These are phyloP conservation scores for Phyllopteryx taeniolatus DNA, from an alignment of 2,113 vertebrate genomes.

Conservation along the genomic window DNA sequence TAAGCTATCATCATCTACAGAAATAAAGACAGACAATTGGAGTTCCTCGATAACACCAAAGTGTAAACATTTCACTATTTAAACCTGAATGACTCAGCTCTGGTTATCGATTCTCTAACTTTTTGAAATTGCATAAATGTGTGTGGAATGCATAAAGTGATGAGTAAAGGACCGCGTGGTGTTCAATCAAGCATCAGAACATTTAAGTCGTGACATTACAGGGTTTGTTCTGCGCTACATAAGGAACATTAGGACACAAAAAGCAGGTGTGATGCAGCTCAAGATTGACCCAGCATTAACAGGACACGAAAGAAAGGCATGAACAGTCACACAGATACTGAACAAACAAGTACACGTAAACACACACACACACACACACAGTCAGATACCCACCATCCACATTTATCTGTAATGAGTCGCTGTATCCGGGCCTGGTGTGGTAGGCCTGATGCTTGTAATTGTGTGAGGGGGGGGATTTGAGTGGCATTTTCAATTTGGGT, in stretches of 20 bases:
- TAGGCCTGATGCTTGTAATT: constrained; percentile 74
- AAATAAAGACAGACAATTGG: not conserved
- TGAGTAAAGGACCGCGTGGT: constrained; percentile 41
- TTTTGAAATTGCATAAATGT: not conserved
- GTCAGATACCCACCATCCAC: constrained; percentile 72
- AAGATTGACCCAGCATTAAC: constrained; percentile 49
- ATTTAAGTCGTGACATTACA: not conserved
- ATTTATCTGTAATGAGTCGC: constrained; percentile 79
- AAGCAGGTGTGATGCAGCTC: not conserved
- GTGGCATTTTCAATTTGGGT: constrained; percentile 78
- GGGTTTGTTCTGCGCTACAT: not conserved
- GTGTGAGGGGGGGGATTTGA: constrained; percentile 75
- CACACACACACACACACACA: constrained; percentile 29
- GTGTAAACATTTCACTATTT: not conserved
- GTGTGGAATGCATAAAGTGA: constrained; percentile 39
- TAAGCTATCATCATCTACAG: constrained; percentile 85
- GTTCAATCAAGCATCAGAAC: constrained; percentile 46
- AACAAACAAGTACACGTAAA: constrained; percentile 21
- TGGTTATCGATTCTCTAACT: not conserved
- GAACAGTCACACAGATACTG: constrained; percentile 25
- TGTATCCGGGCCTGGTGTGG: constrained; percentile 75
- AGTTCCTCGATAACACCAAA: not conserved
- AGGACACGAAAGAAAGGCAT: constrained; percentile 28
- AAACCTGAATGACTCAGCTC: not conserved
- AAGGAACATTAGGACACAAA: not conserved